Conservation (phyloP, 2,113 vertebrate genomes). For the Scartelaos histophorus region DNA sequence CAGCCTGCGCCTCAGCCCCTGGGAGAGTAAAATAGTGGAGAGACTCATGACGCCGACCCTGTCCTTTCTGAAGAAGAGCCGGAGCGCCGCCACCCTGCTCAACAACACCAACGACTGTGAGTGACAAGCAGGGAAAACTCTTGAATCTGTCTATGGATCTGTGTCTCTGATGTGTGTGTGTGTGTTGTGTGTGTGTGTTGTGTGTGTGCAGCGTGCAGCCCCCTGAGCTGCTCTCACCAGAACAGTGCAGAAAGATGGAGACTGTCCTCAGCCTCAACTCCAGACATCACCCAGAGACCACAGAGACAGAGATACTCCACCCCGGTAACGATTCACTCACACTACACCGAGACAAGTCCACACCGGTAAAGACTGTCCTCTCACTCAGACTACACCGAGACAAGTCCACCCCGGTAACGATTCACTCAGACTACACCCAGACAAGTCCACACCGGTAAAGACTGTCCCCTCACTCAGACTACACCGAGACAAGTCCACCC, state of each 20-base stretch:
- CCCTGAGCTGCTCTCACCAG: constrained; percentile 82
- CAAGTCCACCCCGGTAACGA: too few relatives aligned
- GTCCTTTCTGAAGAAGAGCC: constrained; percentile 93
- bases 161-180: too few relatives aligned
- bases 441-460: too few relatives aligned
- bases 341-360: constrained; percentile 64
- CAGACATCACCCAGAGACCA: constrained; percentile 80
- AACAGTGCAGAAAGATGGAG: constrained; percentile 80
- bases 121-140: constrained; percentile 49
- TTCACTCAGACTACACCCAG: too few relatives aligned
- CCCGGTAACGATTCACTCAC: constrained; percentile 74
- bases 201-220: constrained; percentile 86
- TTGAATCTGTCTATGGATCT: too few relatives aligned
- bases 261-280: constrained; percentile 79
- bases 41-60: constrained; percentile 95
- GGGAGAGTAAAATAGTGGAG: constrained; percentile 98
- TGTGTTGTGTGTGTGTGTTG: constrained; percentile 46
- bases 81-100: constrained; percentile 89
- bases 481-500: too few relatives aligned
- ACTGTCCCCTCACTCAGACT: too few relatives aligned
- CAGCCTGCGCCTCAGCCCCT: constrained; percentile 91
- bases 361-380: too few relatives aligned
- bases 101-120: constrained; percentile 87
- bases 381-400: too few relatives aligned
- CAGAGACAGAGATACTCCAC: constrained; percentile 77